Percentiles rank a stretch among this genome's conserved stretches.
These are phyloP conservation scores for Pelvicachromis taeniatus DNA, from an alignment of 2,113 vertebrate genomes.

Conservation along the genomic window DNA sequence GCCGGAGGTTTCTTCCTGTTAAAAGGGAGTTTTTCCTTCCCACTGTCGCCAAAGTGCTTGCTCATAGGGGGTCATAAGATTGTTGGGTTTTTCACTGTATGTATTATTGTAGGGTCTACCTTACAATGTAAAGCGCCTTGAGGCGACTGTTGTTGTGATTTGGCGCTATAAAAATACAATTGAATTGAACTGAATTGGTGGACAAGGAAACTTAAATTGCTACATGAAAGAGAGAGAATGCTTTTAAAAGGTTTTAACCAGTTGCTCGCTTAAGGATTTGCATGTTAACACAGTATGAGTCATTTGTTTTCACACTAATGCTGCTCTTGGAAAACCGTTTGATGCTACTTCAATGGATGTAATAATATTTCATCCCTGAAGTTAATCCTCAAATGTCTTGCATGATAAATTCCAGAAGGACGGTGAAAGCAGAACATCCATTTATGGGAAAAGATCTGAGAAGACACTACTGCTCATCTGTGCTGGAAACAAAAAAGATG, in stretches of 20 bases:
- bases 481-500: not conserved
- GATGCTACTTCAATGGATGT: constrained; percentile 12
- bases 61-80: too few relatives aligned
- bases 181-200: too few relatives aligned
- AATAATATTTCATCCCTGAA: constrained; percentile 18
- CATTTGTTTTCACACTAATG: not conserved
- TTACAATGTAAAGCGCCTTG: too few relatives aligned
- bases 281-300: not conserved
- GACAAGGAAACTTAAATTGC: not conserved
- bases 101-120: too few relatives aligned
- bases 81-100: too few relatives aligned
- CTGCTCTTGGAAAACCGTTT: not conserved
- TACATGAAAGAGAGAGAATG: not conserved
- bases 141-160: too few relatives aligned
- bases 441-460: constrained; percentile 44
- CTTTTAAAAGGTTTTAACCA: not conserved
- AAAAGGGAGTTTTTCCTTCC: too few relatives aligned
- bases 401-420: constrained; percentile 41
- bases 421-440: constrained; percentile 24
- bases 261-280: not conserved
- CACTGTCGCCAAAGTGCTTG: too few relatives aligned
- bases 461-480: constrained; percentile 39
- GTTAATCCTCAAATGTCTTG: not conserved
- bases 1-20: too few relatives aligned
- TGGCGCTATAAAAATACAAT: too few relatives aligned